These are phyloP conservation scores for Syndactyla subalaris DNA, from an alignment of 2,797 vertebrate genomes.

Conservation along the genomic window DNA sequence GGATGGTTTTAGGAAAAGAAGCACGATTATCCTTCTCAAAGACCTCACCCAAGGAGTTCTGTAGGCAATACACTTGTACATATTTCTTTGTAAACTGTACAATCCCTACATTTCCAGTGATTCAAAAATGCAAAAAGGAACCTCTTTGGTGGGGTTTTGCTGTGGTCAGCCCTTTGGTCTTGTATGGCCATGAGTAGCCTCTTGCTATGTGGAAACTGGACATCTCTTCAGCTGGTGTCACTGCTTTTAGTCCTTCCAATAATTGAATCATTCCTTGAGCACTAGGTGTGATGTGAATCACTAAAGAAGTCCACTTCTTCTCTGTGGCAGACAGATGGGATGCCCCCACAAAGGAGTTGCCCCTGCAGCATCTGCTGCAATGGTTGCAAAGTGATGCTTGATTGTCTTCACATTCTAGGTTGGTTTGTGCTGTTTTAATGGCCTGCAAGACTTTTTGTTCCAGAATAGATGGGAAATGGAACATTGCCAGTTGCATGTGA, in stretches of 20 bases:
- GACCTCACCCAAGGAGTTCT: neutral
- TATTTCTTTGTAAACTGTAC: neutral
- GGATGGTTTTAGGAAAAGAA: neutral
- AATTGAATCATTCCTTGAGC: neutral
- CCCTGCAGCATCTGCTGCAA: neutral
- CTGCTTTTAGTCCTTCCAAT: neutral
- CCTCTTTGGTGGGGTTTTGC: neutral
- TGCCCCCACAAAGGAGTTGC: neutral
- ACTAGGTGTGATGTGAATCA: neutral
- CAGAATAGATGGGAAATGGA: neutral
- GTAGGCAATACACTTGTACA: neutral
- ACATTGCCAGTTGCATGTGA: neutral
- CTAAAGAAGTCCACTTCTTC: neutral
- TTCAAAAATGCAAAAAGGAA: neutral
- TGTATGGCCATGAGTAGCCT: rapidly evolving
- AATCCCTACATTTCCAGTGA: neutral
- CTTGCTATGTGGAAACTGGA: neutral
- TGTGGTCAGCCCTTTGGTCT: neutral
- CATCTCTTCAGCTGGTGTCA: neutral
- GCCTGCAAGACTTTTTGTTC: neutral
- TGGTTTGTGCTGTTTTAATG: conserved; percentile 3
- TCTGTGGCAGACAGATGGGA: neutral
- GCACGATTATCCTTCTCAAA: neutral
- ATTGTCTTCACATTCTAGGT: neutral
- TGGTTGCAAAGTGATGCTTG: neutral